Conservation (phyloP, 1,140 invertebrate species). For the Pseudachorutes palmiensis region DNA sequence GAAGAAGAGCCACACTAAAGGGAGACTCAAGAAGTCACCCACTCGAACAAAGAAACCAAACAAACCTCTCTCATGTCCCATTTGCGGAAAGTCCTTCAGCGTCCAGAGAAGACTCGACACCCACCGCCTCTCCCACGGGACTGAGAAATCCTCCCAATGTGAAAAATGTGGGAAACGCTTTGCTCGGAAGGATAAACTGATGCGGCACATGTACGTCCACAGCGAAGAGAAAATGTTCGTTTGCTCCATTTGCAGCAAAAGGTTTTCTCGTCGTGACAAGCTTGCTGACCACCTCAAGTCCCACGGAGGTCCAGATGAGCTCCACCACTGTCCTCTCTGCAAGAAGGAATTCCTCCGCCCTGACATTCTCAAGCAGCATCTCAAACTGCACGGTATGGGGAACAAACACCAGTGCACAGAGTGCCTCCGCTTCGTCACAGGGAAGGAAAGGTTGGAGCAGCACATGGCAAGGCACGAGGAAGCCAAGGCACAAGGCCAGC, state of each 20-base stretch:
- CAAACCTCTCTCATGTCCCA: constrained; percentile 8
- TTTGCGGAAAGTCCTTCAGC: constrained; percentile 26
- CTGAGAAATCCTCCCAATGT: constrained; percentile 21
- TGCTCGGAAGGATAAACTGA: constrained; percentile 23
- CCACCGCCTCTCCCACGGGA: constrained; percentile 16
- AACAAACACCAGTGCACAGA: constrained; percentile 30
- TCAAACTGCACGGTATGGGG: constrained; percentile 28
- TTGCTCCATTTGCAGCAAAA: constrained; percentile 28
- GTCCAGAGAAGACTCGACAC: constrained; percentile 17
- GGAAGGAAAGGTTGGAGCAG: constrained; percentile 28
- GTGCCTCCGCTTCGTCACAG: constrained; percentile 30
- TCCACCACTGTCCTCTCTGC: constrained; percentile 28
- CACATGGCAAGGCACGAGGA: constrained; percentile 32
- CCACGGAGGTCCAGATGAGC: constrained; percentile 19
- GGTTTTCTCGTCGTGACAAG: constrained; percentile 28
- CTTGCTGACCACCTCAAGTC: constrained; percentile 26
- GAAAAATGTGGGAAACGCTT: constrained; percentile 30
- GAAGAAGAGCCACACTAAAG: neutral
- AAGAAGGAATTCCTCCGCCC: constrained; percentile 29
- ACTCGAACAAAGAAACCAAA: neutral
- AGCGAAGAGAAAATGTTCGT: constrained; percentile 29
- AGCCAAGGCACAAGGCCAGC: constrained; percentile 28
- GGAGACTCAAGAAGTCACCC: neutral
- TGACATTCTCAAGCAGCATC: constrained; percentile 29
- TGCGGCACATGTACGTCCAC: constrained; percentile 31